Evolutionary conservation across 2,888 invertebrate genomes (phyloP), one percentile per base, ranked within the genome.

Genomic region (Drosophila affinis): DNA sequence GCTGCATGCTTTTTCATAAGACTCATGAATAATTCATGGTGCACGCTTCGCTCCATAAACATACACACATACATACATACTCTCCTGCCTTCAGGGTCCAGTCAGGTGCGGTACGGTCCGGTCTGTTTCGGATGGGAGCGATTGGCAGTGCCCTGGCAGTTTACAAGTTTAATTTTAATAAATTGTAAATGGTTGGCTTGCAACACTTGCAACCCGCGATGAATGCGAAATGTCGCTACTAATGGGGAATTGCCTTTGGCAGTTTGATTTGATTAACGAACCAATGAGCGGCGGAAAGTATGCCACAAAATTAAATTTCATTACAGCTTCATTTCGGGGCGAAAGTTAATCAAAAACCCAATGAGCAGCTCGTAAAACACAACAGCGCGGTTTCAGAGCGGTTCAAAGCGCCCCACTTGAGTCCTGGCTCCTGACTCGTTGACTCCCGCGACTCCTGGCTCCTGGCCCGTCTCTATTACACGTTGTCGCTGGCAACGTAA

Each of bases 21-120:
- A 56, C 79, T 87, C 80, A 89, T 90, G 88, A 90, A 90, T 90
- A 79, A 90, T 90, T 90, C 88, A 90, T 80, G 60, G 67, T 69
- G 76, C 82, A 83, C 75, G 84, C 84, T 87, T 90, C 89, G 90
- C 81, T 87, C 77, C 77, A 88, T 90, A 89, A 87, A 79, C 79
- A 85, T 34, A 34, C 34, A 34, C 79, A 75, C 2, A 83, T 34
- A 34, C 34, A 85, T 34, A 34, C 34, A 34, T 81, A 75, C 21
- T 21, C 70, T 69, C 62, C 58, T 51, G 53, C 56, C 54, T 44
- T 44, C 48, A 34, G 27, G 65, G 54, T 57, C 27, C 27, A 27
- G 9, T 29, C 17, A 34, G 7, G 29, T 7, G 7, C 27, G 27
- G 9, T 21, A 44, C 32, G 58, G 54, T 57, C 32, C 27, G 34